Evolutionary conservation across 2,888 invertebrate species (phyloP).

Genomic region (Acanthosepion lycidas): DNA sequence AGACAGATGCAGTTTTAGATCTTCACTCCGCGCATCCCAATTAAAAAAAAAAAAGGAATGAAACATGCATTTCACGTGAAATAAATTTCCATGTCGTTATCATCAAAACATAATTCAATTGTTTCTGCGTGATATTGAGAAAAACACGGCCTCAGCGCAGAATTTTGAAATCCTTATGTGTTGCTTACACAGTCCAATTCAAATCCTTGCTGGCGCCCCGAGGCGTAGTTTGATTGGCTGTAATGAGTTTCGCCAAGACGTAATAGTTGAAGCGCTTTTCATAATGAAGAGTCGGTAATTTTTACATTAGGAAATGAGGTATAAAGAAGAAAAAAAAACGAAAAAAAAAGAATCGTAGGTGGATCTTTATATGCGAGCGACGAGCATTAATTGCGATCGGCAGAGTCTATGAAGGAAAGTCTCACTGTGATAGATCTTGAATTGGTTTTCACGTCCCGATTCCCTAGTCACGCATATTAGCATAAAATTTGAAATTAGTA

Average conservation of each 20-base stretch:
- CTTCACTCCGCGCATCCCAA: not conserved
- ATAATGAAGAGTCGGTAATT: conserved; percentile 22
- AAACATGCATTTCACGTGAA: not conserved
- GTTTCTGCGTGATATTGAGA: not conserved
- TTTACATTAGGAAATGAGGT: conserved; percentile 18
- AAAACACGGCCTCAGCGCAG: not conserved
- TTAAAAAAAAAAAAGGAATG: not conserved
- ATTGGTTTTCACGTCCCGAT: not conserved
- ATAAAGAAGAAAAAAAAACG: not conserved
- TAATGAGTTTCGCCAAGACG: not conserved
- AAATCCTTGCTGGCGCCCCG: not conserved
- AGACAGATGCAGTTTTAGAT: not conserved
- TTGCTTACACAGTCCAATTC: not conserved
- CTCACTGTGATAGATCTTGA: not conserved
- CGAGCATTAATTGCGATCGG: not conserved
- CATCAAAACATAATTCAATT: conserved; percentile 9
- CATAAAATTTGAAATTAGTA: not conserved
- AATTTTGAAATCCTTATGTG: not conserved
- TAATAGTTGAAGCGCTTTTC: conserved; percentile 11
- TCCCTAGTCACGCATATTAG: not conserved
- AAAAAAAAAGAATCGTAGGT: not conserved
- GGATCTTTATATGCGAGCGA: conserved; percentile 2
- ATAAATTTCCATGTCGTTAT: conserved; percentile 10
- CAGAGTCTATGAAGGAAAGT: not conserved
- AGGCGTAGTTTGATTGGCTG: conserved; percentile 16